Conservation (phyloP, 2,113 vertebrate species). For the Catagonus wagneri region DNA sequence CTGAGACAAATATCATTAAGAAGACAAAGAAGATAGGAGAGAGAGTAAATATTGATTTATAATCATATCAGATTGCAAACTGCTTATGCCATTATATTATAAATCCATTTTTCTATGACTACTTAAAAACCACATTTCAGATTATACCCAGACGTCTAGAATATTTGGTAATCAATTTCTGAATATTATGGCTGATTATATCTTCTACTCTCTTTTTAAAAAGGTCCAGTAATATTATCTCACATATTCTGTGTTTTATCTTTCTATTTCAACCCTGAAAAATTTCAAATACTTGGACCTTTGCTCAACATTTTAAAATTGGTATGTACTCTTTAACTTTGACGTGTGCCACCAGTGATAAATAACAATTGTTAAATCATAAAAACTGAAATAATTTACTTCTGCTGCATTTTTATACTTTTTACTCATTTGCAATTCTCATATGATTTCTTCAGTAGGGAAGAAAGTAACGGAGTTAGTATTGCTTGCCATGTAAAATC, state of each 20-base stretch:
- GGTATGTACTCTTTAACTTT: not conserved
- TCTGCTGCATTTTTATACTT: not conserved
- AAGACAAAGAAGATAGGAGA: conserved; percentile 17
- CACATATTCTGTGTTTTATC: not conserved
- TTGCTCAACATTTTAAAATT: not conserved
- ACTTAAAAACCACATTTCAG: conserved; percentile 44
- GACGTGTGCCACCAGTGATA: not conserved
- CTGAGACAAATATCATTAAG: not conserved
- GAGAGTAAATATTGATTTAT: conserved; percentile 41
- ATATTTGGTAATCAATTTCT: conserved; percentile 58
- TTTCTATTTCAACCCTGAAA: conserved; percentile 41
- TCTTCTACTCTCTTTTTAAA: not conserved
- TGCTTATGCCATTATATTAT: conserved; percentile 29
- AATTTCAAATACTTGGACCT: not conserved
- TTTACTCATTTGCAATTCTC: not conserved
- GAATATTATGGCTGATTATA: conserved; percentile 16
- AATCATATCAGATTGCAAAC: conserved; percentile 33
- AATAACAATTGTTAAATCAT: not conserved
- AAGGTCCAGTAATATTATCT: not conserved
- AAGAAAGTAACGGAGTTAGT: not conserved
- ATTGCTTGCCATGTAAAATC: not conserved
- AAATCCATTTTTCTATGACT: conserved; percentile 25
- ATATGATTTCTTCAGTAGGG: not conserved
- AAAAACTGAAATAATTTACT: not conserved
- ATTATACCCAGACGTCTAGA: not conserved